These are phyloP conservation scores for Cebidichthys violaceus DNA, from an alignment of 2,113 vertebrate species.

Conservation along the genomic window DNA sequence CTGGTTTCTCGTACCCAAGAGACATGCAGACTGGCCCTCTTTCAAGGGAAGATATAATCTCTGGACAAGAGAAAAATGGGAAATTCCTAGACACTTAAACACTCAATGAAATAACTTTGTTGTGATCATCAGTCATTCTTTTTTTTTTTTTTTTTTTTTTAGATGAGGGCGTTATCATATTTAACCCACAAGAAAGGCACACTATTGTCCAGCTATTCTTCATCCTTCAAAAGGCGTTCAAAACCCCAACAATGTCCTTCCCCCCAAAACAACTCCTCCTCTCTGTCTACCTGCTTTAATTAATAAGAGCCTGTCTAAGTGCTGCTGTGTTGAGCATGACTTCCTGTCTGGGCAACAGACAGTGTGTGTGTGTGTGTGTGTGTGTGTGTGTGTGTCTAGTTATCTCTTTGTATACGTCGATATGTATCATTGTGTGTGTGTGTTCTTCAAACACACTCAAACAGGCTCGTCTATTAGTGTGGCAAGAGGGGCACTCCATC, in stretches of 20 bases:
- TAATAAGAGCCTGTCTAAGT: conserved; percentile 19
- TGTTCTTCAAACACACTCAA: background rate
- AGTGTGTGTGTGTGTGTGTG: background rate
- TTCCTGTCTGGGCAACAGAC: conserved; percentile 35
- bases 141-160: background rate
- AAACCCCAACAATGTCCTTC: conserved; percentile 19
- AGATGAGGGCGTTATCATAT: conserved; percentile 14
- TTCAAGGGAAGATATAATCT: conserved; percentile 50
- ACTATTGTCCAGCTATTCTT: conserved; percentile 24
- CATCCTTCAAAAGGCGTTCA: conserved; percentile 43
- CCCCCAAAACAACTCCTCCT: conserved; percentile 40
- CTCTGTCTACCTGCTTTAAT: conserved; percentile 55
- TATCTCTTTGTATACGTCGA: conserved; percentile 6
- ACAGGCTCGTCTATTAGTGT: conserved; percentile 6
- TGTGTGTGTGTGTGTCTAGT: background rate
- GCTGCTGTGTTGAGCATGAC: conserved; percentile 1
- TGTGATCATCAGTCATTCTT: conserved; percentile 33
- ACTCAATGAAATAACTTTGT: conserved; percentile 17
- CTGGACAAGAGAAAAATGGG: conserved; percentile 29
- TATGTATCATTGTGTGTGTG: conserved; percentile 21
- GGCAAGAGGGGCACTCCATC: conserved; percentile 25
- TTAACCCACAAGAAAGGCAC: conserved; percentile 22
- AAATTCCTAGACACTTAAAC: conserved; percentile 30
- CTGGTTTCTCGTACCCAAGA: conserved; percentile 48
- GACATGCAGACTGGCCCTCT: conserved; percentile 32